Conservation (phyloP, 2,797 vertebrate genomes). For the Neopelma chrysocephalum region DNA sequence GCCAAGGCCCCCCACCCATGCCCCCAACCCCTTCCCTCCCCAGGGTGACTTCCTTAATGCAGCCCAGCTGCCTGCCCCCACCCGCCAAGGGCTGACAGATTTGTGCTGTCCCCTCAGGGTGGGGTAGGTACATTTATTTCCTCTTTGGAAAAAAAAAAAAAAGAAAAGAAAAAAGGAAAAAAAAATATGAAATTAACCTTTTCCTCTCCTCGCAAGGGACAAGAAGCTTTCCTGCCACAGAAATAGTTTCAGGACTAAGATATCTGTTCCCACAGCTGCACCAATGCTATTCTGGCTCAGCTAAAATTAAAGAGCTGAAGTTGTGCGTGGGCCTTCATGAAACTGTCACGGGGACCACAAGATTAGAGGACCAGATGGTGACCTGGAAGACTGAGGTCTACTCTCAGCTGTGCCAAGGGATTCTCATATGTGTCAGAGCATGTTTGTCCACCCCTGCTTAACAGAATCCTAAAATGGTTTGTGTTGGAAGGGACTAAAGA, state of each 20-base stretch:
- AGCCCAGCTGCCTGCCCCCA: slow-evolving; percentile 24
- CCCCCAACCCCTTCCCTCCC: not conserved
- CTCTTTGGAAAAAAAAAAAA: not conserved
- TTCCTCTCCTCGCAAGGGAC: not conserved
- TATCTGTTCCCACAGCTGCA: not conserved
- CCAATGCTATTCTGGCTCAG: not conserved
- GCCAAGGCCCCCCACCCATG: slow-evolving; percentile 10
- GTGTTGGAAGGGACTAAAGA: not conserved
- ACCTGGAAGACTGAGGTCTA: not conserved
- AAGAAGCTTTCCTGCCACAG: not conserved
- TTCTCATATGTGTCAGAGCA: not conserved
- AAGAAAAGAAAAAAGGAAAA: not conserved
- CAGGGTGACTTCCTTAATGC: slow-evolving; percentile 32
- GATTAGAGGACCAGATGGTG: slow-evolving; percentile 1
- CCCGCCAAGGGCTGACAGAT: slow-evolving; percentile 45
- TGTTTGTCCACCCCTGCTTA: not conserved
- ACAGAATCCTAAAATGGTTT: not conserved
- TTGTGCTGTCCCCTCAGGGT: slow-evolving; percentile 39
- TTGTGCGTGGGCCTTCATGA: not conserved
- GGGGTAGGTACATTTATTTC: slow-evolving; percentile 36
- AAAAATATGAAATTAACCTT: not conserved
- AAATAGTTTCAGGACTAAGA: not conserved
- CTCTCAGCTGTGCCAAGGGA: not conserved
- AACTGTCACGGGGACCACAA: not conserved
- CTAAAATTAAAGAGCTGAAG: slow-evolving; percentile 44